phyloP scores from a whole-genome alignment of 2,113 vertebrate genomes.

The Vulpes vulpes region DNA sequence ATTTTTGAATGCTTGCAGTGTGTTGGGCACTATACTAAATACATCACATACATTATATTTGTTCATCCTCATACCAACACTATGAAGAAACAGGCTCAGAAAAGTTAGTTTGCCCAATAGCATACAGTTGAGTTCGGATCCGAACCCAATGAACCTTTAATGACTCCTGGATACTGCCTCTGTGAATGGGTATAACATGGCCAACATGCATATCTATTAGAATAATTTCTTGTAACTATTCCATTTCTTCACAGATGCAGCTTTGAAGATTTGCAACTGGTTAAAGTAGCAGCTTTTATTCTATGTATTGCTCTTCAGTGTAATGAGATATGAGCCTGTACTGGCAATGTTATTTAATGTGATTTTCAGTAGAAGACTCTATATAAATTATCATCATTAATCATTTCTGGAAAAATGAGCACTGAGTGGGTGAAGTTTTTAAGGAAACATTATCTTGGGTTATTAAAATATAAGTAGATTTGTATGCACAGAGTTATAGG shows the following conservation, averaged over 20 bases:
- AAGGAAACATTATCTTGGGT: slow-evolving; percentile 70
- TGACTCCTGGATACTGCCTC: not conserved
- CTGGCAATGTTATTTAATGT: slow-evolving; percentile 68
- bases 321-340: slow-evolving; percentile 39
- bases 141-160: not conserved
- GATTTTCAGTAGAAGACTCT: slow-evolving; percentile 70
- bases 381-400: slow-evolving; percentile 79
- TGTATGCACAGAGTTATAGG: slow-evolving; percentile 35
- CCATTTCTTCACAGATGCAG: not conserved
- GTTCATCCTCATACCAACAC: not conserved
- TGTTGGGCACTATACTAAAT: not conserved
- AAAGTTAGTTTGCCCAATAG: not conserved
- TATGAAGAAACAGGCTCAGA: not conserved
- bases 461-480: slow-evolving; percentile 78
- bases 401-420: slow-evolving; percentile 75
- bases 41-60: not conserved
- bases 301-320: not conserved
- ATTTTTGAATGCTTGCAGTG: not conserved
- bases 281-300: slow-evolving; percentile 39
- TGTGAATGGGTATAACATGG: not conserved
- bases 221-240: not conserved
- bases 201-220: not conserved
- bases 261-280: not conserved
- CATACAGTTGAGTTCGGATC: not conserved
- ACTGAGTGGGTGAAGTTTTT: slow-evolving; percentile 69